Base-by-base conservation (phyloP, 2,113 vertebrate genomes). In the Syrmaticus mikado region DNA sequence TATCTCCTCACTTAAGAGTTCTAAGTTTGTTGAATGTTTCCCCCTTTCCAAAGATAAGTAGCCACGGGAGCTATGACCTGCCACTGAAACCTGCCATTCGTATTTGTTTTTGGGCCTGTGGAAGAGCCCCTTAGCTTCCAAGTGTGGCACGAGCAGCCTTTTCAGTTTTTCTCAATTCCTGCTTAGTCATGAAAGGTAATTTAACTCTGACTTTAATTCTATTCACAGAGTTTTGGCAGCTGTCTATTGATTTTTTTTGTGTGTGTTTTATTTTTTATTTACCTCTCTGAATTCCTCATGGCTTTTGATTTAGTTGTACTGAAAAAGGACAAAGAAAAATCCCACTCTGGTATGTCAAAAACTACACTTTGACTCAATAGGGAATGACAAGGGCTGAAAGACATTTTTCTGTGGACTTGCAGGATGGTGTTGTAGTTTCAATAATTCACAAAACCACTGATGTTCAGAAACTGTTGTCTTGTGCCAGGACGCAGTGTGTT, bases 231-330 rank as follows among this genome's bases (percentile, higher is more conserved):
- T 89, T 95, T 95, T 94, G 87, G 79, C 91, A 91, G 93, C 32
- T 83, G 82, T 68, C 60, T 95, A 88, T 95, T 94, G 94, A 94
- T 94, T 94, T 93, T 85, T 45, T 27, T 24, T 60, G 12, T 52
- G 50, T 87, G 48, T 95, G 87, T 85, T 94, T 96, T 95, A 93
- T 92, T 96, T 95, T 96, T 96, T 96, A 94, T 94, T 96, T 96
- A 92, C 85, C 34, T 85, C 92, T 92, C 68, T 94, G 57, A 93
- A 96, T 96, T 96, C 90, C 90, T 21, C 41, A 78, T 81, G 85
- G 85, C 65, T 96, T 96, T 96, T 2, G 19, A 95, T 96, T 95
- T 92, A 89, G 83, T 91, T 86, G 66, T 93, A 68, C 52, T 93
- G 62, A 48, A 94, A 90, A 93, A 93, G 62, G 92, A 96, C 89